Evolutionary conservation across 2,797 vertebrate species (phyloP).

Genomic region (Numenius phaeopus): DNA sequence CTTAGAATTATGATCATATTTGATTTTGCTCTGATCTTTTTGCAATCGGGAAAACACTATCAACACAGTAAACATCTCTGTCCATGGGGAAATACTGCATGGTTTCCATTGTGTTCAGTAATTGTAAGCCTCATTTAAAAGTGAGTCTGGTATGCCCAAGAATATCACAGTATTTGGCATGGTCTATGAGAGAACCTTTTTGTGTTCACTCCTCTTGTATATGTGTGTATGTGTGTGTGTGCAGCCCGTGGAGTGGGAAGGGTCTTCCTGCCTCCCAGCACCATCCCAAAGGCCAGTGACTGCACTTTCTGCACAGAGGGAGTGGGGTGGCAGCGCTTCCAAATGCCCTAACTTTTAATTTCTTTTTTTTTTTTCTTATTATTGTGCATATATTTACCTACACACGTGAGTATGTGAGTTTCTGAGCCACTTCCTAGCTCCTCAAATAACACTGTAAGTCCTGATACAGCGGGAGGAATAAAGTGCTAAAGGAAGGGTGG

Average conservation of each 20-base stretch:
- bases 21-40: background rate
- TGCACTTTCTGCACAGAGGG: background rate
- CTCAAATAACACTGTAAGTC: background rate
- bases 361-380: background rate
- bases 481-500: background rate
- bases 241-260: background rate
- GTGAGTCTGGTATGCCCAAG: background rate
- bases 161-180: background rate
- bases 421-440: background rate
- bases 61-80: background rate
- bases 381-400: background rate
- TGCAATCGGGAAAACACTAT: background rate
- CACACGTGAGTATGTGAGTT: rapidly evolving
- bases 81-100: background rate
- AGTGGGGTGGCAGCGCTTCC: background rate
- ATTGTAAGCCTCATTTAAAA: background rate
- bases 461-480: background rate
- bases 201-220: background rate
- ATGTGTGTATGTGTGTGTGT: background rate
- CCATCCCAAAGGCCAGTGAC: background rate
- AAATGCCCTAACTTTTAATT: background rate
- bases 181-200: background rate
- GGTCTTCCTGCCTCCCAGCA: background rate
- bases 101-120: background rate
- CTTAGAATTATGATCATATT: background rate